Conservation (phyloP, 2,888 invertebrate genomes). For the Stenodera caucasica region DNA sequence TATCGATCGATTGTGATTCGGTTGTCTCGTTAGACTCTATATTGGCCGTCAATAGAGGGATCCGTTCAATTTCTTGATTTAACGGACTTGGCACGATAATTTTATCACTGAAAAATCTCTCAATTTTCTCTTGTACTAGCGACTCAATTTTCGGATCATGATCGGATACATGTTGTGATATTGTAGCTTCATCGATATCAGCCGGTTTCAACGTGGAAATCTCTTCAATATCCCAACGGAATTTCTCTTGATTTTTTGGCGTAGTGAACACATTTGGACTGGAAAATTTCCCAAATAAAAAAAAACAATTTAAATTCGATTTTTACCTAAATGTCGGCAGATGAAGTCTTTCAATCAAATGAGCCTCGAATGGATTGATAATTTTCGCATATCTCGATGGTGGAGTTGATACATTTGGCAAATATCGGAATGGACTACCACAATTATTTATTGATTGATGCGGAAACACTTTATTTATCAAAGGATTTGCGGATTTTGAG, state of each 20-base stretch:
- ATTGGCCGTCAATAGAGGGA: conserved; percentile 2
- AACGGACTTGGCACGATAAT: conserved; percentile 55
- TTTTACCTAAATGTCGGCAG: conserved; percentile 69
- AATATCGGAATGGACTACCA: conserved; percentile 51
- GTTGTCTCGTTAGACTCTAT: neutral
- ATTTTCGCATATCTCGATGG: conserved; percentile 62
- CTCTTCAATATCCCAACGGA: conserved; percentile 73
- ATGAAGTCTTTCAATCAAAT: conserved; percentile 66
- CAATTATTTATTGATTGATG: conserved; percentile 31
- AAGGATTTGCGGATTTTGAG: conserved; percentile 32
- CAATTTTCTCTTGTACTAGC: conserved; percentile 69
- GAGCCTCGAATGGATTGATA: conserved; percentile 70
- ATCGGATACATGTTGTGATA: conserved; percentile 64
- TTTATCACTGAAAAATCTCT: conserved; percentile 56
- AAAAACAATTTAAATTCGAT: conserved; percentile 5
- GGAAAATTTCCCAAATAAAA: conserved; percentile 11
- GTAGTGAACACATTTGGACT: conserved; percentile 55
- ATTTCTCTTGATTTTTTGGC: conserved; percentile 56
- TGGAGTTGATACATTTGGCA: conserved; percentile 59
- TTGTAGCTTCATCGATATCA: conserved; percentile 66
- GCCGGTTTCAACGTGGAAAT: conserved; percentile 68
- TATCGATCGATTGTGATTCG: neutral
- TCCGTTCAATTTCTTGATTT: conserved; percentile 28
- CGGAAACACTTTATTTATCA: conserved; percentile 30
- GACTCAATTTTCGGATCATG: conserved; percentile 67